Conservation (phyloP, 2,888 invertebrate genomes). For the Tenodera sinensis region DNA sequence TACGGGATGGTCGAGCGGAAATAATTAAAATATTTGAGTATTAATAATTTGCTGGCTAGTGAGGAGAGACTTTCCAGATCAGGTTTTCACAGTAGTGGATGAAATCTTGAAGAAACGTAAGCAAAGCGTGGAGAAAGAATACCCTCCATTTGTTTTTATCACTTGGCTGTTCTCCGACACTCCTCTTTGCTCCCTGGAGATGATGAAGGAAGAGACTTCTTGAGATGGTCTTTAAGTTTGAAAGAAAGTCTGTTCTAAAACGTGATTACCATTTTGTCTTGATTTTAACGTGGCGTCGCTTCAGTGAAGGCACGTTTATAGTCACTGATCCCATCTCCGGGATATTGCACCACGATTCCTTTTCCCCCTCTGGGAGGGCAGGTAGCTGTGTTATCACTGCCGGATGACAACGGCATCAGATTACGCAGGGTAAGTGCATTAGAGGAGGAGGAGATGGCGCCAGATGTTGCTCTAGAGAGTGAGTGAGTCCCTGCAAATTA, state of each 20-base stretch:
- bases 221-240: background rate
- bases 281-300: background rate
- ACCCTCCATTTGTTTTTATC: no score
- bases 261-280: background rate
- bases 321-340: background rate
- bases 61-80: no score
- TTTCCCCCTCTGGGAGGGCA: background rate
- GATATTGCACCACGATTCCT: background rate
- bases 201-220: background rate
- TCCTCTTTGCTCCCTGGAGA: background rate
- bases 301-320: background rate
- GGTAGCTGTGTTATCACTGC: background rate
- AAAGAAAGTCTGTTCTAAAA: background rate
- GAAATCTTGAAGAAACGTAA: background rate
- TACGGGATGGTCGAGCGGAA: no score
- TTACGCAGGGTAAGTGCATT: constrained; percentile 4
- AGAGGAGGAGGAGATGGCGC: background rate
- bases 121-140: background rate
- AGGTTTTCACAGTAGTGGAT: no score
- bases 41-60: no score
- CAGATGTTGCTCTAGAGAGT: background rate
- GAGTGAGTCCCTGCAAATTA: background rate
- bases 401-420: constrained; percentile 9
- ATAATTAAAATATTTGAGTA: no score
- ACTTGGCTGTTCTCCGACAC: background rate